These are phyloP conservation scores for Conus betulinus DNA, from an alignment of 1,140 invertebrate species.

Conservation along the genomic window DNA sequence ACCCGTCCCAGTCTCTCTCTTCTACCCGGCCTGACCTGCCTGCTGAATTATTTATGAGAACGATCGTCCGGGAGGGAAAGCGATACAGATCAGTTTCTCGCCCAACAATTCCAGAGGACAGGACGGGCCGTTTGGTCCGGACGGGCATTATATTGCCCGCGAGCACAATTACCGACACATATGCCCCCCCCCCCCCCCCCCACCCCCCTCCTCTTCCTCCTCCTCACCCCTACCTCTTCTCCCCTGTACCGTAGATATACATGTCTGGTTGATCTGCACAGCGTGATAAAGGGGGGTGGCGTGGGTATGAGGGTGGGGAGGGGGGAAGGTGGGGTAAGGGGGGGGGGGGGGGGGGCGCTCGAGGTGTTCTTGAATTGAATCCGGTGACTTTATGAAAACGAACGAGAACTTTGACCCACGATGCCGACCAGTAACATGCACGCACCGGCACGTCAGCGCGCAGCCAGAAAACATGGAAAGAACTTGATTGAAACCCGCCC, in stretches of 20 bases:
- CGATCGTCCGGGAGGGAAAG: neutral
- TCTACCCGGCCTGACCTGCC: neutral
- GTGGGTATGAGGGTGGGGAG: no score
- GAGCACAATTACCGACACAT: no score
- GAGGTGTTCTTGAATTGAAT: neutral
- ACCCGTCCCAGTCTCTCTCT: constrained; percentile 8
- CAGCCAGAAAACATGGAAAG: no score
- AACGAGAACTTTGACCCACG: no score
- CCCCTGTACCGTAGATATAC: neutral
- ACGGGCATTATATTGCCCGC: neutral
- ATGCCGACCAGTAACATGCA: no score
- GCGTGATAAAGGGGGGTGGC: neutral
- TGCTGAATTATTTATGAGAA: constrained; percentile 22
- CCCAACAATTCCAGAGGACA: constrained; percentile 17
- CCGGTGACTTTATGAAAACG: neutral
- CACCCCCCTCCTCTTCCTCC: no score
- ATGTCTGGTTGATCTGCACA: neutral
- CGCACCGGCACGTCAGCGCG: no score
- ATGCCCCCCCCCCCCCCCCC: no score
- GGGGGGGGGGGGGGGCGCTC: neutral
- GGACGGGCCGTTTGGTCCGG: neutral
- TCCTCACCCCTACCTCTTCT: no score
- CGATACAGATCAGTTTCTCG: constrained; percentile 27
- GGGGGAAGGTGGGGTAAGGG: neutral
- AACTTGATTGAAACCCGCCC: no score